A percentile compares a stretch with the other conserved stretches of the same genome.
These are phyloP conservation scores for Noctuana brunneofusca DNA, from an alignment of 2,888 invertebrate genomes.

Conservation along the genomic window DNA sequence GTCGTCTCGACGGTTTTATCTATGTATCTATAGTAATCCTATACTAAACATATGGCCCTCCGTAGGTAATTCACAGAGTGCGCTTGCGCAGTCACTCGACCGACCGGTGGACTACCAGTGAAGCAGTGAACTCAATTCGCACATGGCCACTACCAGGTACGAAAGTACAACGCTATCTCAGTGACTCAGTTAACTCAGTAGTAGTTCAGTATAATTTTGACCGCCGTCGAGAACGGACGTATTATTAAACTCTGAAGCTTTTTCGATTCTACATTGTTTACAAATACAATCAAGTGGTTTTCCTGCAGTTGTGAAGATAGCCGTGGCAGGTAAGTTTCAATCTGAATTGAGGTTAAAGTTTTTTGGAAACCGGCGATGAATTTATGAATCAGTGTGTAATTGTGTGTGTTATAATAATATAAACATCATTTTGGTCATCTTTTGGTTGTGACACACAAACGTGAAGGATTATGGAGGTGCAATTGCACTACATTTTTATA, in stretches of 20 bases:
- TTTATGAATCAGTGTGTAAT: slow-evolving; percentile 37
- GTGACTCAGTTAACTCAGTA: no score
- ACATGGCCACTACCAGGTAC: slow-evolving; percentile 40
- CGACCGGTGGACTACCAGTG: slow-evolving; percentile 46
- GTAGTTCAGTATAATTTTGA: slow-evolving; percentile 59
- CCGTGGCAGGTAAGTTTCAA: slow-evolving; percentile 69
- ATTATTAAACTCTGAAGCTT: slow-evolving; percentile 37
- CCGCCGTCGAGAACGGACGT: slow-evolving; percentile 60
- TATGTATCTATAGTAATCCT: slow-evolving; percentile 30
- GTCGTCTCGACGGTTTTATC: no score
- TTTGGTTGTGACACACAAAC: slow-evolving; percentile 56
- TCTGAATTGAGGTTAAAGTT: slow-evolving; percentile 63
- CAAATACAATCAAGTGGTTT: slow-evolving; percentile 63
- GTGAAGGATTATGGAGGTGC: neutral
- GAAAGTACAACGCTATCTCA: slow-evolving; percentile 35
- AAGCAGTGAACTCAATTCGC: slow-evolving; percentile 69
- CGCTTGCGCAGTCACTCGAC: slow-evolving; percentile 41
- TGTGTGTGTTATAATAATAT: slow-evolving; percentile 41
- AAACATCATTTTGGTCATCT: slow-evolving; percentile 58
- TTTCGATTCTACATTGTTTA: slow-evolving; percentile 58
- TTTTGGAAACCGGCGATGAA: no score
- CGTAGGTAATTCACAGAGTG: slow-evolving; percentile 38
- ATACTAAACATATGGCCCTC: slow-evolving; percentile 27
- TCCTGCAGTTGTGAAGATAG: slow-evolving; percentile 62
- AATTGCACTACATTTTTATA: slow-evolving; percentile 1